Conservation (phyloP, 2,888 invertebrate species). For the Calliopum simillimum region DNA sequence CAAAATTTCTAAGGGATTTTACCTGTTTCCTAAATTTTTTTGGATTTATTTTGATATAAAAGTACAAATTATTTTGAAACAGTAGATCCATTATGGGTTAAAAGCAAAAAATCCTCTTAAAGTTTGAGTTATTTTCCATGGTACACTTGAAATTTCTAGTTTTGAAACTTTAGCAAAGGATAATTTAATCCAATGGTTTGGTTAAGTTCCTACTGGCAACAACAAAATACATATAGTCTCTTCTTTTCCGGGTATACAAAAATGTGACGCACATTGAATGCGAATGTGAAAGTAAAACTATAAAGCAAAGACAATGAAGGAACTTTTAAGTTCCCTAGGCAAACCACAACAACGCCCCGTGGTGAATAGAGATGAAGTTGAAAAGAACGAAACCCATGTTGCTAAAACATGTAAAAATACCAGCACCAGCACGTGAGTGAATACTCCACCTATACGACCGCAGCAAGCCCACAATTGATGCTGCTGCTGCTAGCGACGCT, state of each 20-base stretch:
- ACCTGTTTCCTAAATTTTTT: too few relatives aligned
- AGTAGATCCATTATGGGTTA: too few relatives aligned
- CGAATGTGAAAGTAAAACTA: conserved; percentile 23
- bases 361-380: not conserved
- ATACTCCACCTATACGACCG: not conserved
- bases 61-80: too few relatives aligned
- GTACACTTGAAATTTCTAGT: too few relatives aligned
- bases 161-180: too few relatives aligned
- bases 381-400: not conserved
- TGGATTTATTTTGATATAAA: too few relatives aligned
- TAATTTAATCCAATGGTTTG: too few relatives aligned
- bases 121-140: too few relatives aligned
- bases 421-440: conserved; percentile 2
- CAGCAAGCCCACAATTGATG: not conserved
- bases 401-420: too few relatives aligned
- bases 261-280: conserved; percentile 27
- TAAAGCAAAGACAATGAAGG: conserved; percentile 29
- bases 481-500: not conserved
- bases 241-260: not conserved
- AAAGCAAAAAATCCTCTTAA: too few relatives aligned
- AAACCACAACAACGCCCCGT: not conserved
- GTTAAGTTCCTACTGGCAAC: not conserved
- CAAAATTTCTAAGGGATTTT: too few relatives aligned
- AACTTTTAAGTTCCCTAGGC: conserved; percentile 27
- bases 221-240: conserved; percentile 4